Evolutionary conservation across 2,113 vertebrate species (phyloP), one percentile per base, ranked within the genome.

Genomic region (Carassius carassius): DNA sequence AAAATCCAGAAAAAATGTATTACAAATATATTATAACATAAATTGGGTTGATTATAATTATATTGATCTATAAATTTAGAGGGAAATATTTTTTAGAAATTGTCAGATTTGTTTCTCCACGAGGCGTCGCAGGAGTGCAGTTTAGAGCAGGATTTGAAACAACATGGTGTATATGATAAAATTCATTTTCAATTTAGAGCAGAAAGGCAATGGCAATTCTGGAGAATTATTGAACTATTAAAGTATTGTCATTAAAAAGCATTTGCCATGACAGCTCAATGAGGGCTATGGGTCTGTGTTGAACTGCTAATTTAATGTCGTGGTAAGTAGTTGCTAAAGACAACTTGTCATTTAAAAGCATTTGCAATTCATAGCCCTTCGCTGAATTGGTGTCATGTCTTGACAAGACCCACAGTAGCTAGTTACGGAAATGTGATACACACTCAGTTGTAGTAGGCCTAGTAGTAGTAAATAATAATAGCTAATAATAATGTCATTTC

Each of bases 261-360:
- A 8, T 47, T 80, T 29, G 58, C 21, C 0, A 9, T 41, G 35
- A 14, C 41, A 49, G 60, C 21, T 49, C 2, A 29, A 49, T 19
- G 21, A 7, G 32, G 81, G 17, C 62, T 25, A 21, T 60, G 5
- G 41, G 2, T 19, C 32, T 5, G 23, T 76, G 58, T 54, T 79
- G 84, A 60, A 58, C 47, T 88, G 54, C 32, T 79, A 79, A 85
- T 85, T 1, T 58, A 41, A 21, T 44, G 44, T 37, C 23, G 23
- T 13, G 19, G 25, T 49, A 85, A 88, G 58, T 70, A 69, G 47
- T 75, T 47, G 87, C 81, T 80, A 74, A 88, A 75, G 23, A 70
- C 49, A 58, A 63, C 8, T 32, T 83, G 37, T 44, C 19, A 73
- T 67, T 72, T 16, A 5, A 25, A 35, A 75, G 49, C 47, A 54